phyloP scores from a whole-genome alignment of 64 coral and sea anemone species.

The Porites australiensis region DNA sequence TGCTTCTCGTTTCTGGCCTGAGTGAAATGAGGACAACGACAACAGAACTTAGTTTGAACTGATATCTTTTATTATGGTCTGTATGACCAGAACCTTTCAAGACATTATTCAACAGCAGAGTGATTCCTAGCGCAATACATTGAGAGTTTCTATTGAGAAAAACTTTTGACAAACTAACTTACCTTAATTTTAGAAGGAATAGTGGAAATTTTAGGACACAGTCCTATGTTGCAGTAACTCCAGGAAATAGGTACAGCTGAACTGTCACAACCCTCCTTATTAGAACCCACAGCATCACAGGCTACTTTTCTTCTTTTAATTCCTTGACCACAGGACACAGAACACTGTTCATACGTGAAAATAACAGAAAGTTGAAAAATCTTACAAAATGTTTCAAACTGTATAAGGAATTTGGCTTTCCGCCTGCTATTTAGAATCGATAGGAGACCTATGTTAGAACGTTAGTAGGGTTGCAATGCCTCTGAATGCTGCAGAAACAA shows the following conservation, averaged over 20 bases:
- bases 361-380: too few relatives aligned
- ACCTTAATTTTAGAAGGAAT: constrained; percentile 14
- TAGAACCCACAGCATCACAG: constrained; percentile 51
- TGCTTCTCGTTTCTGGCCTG: constrained; percentile 18
- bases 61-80: too few relatives aligned
- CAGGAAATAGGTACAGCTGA: constrained; percentile 75
- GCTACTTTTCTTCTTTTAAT: constrained; percentile 72
- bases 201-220: neutral
- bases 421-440: too few relatives aligned
- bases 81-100: too few relatives aligned
- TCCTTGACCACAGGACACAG: constrained; percentile 86
- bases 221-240: constrained; percentile 65
- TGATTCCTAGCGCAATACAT: too few relatives aligned
- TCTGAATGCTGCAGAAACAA: neutral
- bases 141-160: too few relatives aligned
- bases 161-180: neutral
- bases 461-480: neutral
- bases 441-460: neutral
- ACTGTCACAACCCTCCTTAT: constrained; percentile 48
- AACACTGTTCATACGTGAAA: constrained; percentile 52
- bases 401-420: too few relatives aligned
- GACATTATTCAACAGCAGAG: too few relatives aligned
- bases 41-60: neutral
- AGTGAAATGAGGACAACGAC: neutral
- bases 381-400: too few relatives aligned